These are phyloP conservation scores for Omphaloscelis lunosa DNA, from an alignment of 2,888 invertebrate genomes.

Conservation along the genomic window DNA sequence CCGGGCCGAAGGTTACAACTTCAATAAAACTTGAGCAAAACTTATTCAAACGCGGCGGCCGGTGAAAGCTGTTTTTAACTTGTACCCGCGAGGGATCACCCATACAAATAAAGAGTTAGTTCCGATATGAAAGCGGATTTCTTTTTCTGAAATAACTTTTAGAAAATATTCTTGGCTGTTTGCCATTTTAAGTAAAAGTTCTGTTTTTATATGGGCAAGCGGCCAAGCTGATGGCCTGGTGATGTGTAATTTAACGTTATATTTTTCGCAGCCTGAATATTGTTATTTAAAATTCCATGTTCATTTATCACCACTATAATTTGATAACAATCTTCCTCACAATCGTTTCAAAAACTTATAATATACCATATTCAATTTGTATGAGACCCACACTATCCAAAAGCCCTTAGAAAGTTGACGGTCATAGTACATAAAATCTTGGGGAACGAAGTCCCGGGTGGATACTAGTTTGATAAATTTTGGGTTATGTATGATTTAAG, in stretches of 20 bases:
- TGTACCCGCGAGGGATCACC: conserved; percentile 84
- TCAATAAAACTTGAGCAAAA: conserved; percentile 82
- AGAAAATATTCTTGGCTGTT: conserved; percentile 72
- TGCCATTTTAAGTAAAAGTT: conserved; percentile 74
- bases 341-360: neutral
- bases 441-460: conserved; percentile 57
- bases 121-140: conserved; percentile 81
- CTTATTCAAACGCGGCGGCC: conserved; percentile 83
- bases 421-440: conserved; percentile 57
- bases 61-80: conserved; percentile 89
- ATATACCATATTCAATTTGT: neutral
- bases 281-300: neutral
- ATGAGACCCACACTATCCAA: conserved; percentile 13
- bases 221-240: conserved; percentile 70
- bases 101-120: conserved; percentile 88
- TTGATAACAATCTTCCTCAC: neutral
- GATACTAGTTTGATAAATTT: conserved; percentile 64
- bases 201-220: conserved; percentile 69
- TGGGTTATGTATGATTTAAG: conserved; percentile 61
- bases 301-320: neutral
- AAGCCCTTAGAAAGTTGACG: conserved; percentile 26
- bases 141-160: conserved; percentile 79
- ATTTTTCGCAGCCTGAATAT: conserved; percentile 32
- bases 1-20: conserved; percentile 83
- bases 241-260: conserved; percentile 41